Percentiles rank a stretch among this genome's conserved stretches.
These are phyloP conservation scores for Ctenodactylus gundi DNA, from an alignment of 2,113 vertebrate genomes.

Conservation along the genomic window DNA sequence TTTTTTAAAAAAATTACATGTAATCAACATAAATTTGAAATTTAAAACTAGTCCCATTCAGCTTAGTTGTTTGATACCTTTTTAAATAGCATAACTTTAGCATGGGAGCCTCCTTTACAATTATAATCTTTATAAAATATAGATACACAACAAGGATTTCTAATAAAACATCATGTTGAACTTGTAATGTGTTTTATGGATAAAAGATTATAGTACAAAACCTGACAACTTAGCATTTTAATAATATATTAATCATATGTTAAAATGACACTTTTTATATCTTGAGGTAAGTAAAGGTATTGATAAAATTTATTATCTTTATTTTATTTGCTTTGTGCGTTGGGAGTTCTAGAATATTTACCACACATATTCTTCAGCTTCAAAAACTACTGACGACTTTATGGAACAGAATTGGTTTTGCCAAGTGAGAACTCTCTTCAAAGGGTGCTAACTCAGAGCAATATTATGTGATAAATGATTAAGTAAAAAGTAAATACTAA, in stretches of 20 bases:
- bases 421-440: background rate
- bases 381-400: background rate
- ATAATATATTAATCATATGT: background rate
- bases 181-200: background rate
- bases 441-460: background rate
- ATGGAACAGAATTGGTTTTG: background rate
- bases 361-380: background rate
- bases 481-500: background rate
- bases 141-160: background rate
- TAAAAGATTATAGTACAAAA: background rate
- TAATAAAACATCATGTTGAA: background rate
- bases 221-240: background rate
- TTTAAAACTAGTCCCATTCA: background rate
- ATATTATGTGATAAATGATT: background rate
- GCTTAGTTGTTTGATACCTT: background rate
- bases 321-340: background rate
- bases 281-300: background rate
- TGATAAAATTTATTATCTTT: background rate
- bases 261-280: background rate
- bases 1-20: background rate
- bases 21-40: background rate
- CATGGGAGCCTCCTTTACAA: background rate
- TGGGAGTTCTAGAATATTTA: background rate
- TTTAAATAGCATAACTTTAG: background rate
- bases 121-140: background rate